These are phyloP conservation scores for Chironomus tentans DNA, from an alignment of 2,888 invertebrate genomes.

Conservation along the genomic window DNA sequence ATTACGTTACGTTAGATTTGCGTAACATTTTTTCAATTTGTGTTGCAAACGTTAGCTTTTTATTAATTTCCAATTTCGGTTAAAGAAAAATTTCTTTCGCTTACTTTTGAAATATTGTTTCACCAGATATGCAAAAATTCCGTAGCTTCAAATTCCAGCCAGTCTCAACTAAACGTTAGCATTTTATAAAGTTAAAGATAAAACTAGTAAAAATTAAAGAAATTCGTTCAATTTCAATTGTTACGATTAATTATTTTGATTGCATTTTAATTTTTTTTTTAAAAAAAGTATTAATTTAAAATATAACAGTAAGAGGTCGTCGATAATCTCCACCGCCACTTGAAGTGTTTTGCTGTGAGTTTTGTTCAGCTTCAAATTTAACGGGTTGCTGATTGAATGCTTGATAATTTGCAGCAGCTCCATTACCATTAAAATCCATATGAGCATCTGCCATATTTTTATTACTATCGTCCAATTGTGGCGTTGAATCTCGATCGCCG, in stretches of 20 bases:
- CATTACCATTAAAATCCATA: constrained; percentile 23
- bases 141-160: too few species aligned
- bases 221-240: not conserved
- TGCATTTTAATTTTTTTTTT: not conserved
- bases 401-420: not conserved
- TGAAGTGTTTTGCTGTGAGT: constrained; percentile 27
- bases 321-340: constrained; percentile 34
- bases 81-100: too few species aligned
- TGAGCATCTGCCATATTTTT: constrained; percentile 4
- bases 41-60: too few species aligned
- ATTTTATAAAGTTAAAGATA: too few species aligned
- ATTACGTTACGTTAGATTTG: too few species aligned
- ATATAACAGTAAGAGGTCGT: constrained; percentile 42
- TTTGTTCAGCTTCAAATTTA: constrained; percentile 36
- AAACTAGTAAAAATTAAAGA: not conserved
- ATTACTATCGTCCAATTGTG: constrained; percentile 12
- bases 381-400: constrained; percentile 24
- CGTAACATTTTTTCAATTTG: too few species aligned
- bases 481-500: constrained; percentile 6
- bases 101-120: too few species aligned
- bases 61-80: too few species aligned
- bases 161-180: too few species aligned
- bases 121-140: too few species aligned
- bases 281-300: constrained; percentile 31
- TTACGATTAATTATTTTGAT: not conserved